phyloP scores from a whole-genome alignment of 2,797 vertebrate species.

The Rachycentron canadum region DNA sequence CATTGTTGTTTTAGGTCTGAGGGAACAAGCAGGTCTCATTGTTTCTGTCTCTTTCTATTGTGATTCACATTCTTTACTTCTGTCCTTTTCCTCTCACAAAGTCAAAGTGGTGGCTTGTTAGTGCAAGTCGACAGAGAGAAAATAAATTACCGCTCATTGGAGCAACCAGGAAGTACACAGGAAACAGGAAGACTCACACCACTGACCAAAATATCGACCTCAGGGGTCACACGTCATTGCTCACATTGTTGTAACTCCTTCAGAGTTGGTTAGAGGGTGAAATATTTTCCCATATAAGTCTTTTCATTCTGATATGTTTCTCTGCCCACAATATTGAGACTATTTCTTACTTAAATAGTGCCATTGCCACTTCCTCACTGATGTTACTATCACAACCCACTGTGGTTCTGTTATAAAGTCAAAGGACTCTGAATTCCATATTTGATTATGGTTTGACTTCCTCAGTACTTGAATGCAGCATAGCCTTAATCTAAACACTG shows the following conservation, averaged over 20 bases:
- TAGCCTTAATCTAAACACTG: neutral
- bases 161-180: conserved; percentile 66
- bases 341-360: neutral
- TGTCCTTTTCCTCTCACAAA: conserved; percentile 31
- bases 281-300: conserved; percentile 31
- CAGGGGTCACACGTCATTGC: conserved; percentile 34
- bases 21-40: neutral
- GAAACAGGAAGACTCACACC: conserved; percentile 75
- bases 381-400: neutral
- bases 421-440: neutral
- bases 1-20: conserved; percentile 7
- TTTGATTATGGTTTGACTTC: neutral
- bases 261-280: neutral
- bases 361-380: neutral
- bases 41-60: conserved; percentile 19
- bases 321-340: neutral
- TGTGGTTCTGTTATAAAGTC: neutral
- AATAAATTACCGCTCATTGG: conserved; percentile 39
- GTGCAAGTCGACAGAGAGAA: conserved; percentile 22
- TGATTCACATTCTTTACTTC: conserved; percentile 23
- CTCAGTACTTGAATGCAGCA: neutral
- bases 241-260: conserved; percentile 21
- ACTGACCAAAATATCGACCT: conserved; percentile 65
- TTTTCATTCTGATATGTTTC: neutral
- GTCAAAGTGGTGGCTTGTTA: neutral